Base-by-base conservation (phyloP, 92 coral and sea anemone genomes). In the Epizoanthus ramosus region DNA sequence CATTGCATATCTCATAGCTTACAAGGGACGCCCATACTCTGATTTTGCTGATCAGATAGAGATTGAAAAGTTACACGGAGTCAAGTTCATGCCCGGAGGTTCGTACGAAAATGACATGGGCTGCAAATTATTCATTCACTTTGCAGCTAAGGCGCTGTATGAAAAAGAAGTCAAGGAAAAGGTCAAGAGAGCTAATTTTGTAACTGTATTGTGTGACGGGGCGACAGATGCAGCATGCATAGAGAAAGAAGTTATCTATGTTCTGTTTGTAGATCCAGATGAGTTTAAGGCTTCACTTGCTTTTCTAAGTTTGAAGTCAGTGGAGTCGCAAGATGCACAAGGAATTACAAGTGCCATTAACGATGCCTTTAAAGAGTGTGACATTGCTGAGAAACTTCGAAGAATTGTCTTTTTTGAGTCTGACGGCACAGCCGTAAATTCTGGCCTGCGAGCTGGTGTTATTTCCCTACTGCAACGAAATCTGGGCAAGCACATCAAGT, bases 211-310 rank as follows among this genome's bases (percentile, higher is more conserved):
- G 69, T 86, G 80, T 79, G 87, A 87, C 33, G 80, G 87, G 61
- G 90, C 76, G 83, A 87, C 87, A 3, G 87, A 88, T 83, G 87
- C 87, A 54, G 91, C 87, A 57, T 63, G 71, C 80, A 83, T 88
- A 43, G 87, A 88, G 83, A 79, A 88, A 76, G 91, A 83, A 88
- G 87, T 88, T 60, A 85, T 88, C 75, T 88, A 79, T 39, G 79
- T 88, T 71, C 79, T 88, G 84, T 88, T 79, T 79, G 91, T 88
- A 69, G 91, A 88, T 70, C 91, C 91, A 76, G 91, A 88, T 54
- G 85, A 88, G n/a, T 88, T 88, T 59, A 88, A 84, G 74, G 58
- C 91, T 76, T 60, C 82, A 57, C 88, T 88, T 65, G 85, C 60
- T 60, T 84, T 88, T 79, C 74, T 88, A 60, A 84, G 76, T 68